A percentile compares a stretch with the other conserved stretches of the same genome.
These are phyloP conservation scores for Ctenicera cuprea DNA, from an alignment of 2,888 invertebrate genomes.

Conservation along the genomic window DNA sequence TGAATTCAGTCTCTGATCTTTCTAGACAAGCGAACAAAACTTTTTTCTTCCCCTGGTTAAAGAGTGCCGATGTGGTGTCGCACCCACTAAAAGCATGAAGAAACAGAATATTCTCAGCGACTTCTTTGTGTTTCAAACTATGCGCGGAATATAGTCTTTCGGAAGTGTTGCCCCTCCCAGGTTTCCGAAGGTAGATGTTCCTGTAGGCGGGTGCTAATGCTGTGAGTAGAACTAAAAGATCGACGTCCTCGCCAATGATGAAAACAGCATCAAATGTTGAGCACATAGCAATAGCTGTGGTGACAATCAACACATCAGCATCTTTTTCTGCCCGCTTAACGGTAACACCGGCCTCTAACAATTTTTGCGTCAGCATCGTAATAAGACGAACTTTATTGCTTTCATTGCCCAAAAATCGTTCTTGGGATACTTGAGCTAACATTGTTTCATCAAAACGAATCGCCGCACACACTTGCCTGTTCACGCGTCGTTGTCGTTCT, in stretches of 20 bases:
- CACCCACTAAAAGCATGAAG: conserved; percentile 53
- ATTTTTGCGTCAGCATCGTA: conserved; percentile 49
- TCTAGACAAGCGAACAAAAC: conserved; percentile 34
- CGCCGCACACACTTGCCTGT: conserved; percentile 45
- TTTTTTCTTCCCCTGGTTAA: conserved; percentile 55
- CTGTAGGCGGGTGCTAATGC: conserved; percentile 37
- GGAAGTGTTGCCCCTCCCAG: conserved; percentile 35
- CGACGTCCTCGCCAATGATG: conserved; percentile 55
- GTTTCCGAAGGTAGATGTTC: conserved; percentile 37
- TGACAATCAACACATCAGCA: conserved; percentile 54
- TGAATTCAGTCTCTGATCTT: no score
- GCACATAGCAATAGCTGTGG: conserved; percentile 49
- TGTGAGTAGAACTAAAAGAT: conserved; percentile 58
- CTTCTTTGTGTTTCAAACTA: conserved; percentile 23
- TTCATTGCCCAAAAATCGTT: conserved; percentile 58
- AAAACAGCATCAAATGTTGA: conserved; percentile 41
- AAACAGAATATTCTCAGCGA: background rate
- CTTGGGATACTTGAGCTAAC: conserved; percentile 51
- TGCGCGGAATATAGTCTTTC: conserved; percentile 6
- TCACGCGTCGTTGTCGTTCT: conserved; percentile 57
- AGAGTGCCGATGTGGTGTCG: conserved; percentile 42
- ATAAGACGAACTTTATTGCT: conserved; percentile 59
- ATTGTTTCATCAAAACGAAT: conserved; percentile 53
- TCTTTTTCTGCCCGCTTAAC: conserved; percentile 52
- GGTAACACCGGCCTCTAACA: conserved; percentile 44